Percentiles rank a stretch among this genome's conserved stretches.
Conservation (phyloP, 2,797 vertebrate species). For the Fistularia tabacaria region DNA sequence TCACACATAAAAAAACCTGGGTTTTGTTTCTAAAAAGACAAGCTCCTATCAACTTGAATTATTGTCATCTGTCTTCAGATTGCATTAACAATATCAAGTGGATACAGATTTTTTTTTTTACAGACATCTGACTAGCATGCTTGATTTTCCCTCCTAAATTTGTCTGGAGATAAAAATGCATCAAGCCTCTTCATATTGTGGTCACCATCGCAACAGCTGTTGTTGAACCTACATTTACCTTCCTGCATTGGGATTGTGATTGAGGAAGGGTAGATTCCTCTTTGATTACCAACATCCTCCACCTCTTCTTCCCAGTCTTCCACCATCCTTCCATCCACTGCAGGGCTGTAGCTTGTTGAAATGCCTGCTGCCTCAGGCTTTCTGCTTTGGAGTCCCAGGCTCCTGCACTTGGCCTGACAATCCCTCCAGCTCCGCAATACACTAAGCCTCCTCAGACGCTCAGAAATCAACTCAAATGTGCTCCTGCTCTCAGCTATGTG, state of each 20-base stretch:
- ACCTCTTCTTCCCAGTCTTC: constrained; percentile 59
- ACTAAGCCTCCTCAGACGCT: constrained; percentile 85
- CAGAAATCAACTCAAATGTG: constrained; percentile 87
- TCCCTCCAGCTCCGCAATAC: constrained; percentile 86
- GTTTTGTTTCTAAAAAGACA: not conserved
- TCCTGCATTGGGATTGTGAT: constrained; percentile 54
- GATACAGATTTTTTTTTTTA: not conserved
- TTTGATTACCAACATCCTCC: constrained; percentile 58
- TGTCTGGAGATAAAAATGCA: constrained; percentile 7
- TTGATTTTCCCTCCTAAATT: constrained; percentile 1
- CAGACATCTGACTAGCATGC: not conserved
- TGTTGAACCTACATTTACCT: constrained; percentile 56
- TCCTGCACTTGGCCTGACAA: constrained; percentile 87
- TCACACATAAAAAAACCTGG: constrained; percentile 14
- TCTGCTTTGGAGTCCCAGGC: constrained; percentile 80
- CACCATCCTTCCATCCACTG: constrained; percentile 65
- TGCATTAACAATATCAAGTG: not conserved
- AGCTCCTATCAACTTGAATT: too few species aligned
- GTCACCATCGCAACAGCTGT: constrained; percentile 9
- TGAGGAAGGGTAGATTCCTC: constrained; percentile 51
- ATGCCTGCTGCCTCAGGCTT: constrained; percentile 75
- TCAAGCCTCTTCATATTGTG: constrained; percentile 1
- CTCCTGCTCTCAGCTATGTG: constrained; percentile 81
- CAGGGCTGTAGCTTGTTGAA: constrained; percentile 69
- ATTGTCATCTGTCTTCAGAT: not conserved